A percentile compares a stretch with the other conserved stretches of the same genome.
phyloP scores from a whole-genome alignment of 2,797 vertebrate genomes.

The Malacoraja senta region DNA sequence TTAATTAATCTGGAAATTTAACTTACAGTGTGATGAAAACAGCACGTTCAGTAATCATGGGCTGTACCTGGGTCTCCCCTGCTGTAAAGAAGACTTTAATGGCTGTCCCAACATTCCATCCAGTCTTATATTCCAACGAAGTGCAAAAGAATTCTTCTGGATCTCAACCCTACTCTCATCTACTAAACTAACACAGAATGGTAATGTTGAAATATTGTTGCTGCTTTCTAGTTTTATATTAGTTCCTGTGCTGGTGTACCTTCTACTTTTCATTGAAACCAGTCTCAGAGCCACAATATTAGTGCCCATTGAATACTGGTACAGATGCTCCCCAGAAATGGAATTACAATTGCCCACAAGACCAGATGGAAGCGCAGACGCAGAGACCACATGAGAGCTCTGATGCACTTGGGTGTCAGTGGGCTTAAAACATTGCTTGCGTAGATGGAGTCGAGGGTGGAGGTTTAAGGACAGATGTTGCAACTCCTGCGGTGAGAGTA shows the following conservation, averaged over 20 bases:
- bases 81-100: slow-evolving; percentile 95
- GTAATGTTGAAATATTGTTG: slow-evolving; percentile 52
- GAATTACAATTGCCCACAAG: no score
- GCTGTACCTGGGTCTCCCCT: slow-evolving; percentile 89
- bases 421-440: no score
- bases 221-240: background rate
- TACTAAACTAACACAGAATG: slow-evolving; percentile 96
- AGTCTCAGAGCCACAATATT: background rate
- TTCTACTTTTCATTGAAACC: background rate
- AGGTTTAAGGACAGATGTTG: no score
- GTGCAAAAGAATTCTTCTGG: slow-evolving; percentile 92
- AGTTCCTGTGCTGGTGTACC: background rate
- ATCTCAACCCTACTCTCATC: slow-evolving; percentile 94
- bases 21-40: slow-evolving; percentile 85
- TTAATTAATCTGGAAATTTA: slow-evolving; percentile 16
- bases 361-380: no score
- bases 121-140: slow-evolving; percentile 94
- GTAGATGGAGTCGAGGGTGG: no score
- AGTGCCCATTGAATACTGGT: background rate
- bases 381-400: no score
- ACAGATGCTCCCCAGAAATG: no score
- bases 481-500: no score
- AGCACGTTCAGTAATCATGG: slow-evolving; percentile 96
- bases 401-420: no score
- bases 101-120: slow-evolving; percentile 90